Evolutionary conservation across 2,797 vertebrate genomes (phyloP), one percentile per base, ranked within the genome.

Genomic region (Salmo trutta): DNA sequence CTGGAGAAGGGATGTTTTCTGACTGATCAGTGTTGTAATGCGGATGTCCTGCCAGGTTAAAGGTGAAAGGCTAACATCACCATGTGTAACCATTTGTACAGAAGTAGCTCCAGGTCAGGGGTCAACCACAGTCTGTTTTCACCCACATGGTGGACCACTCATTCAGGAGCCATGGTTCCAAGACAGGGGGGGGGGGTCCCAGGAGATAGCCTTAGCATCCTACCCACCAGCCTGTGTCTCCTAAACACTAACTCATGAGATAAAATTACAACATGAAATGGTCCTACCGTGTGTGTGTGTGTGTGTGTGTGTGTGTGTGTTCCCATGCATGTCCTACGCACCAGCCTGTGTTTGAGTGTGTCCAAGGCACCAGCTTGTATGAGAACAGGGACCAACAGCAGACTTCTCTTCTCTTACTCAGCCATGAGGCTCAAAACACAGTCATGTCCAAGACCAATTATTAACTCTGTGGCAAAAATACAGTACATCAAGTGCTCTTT

Each of bases 271-370:
- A 91, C 85, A 83, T 80, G 88, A 91, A 86, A 89, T 75, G 80
- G 84, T 83, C 86, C 77, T 83, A 77, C 73, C 1, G 54, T 56
- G 54, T 52, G 21, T 33, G 76, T 65, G 71, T 36, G 59, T 56
- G 74, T 21, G 53, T 56, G 53, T 52, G 8, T 16, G 70, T 65
- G 24, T 33, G 76, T 64, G 62, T 24, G 56, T 41, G 74, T 21
- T 86, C 75, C 71, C 76, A 86, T 90, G 88, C 84, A 84, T 88
- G 84, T 91, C 92, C 92, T 91, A 93, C 92, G 91, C 90, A 91
- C 89, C 90, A 92, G 89, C 87, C 86, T 93, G 90, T 76, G 81
- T 80, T 85, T 7, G 85, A 89, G 88, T 5, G 47, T 79, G 81
- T 87, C 89, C 89, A 90, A 82, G 83, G 82, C 75, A 82, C 56